Evolutionary conservation across 2,113 vertebrate genomes (phyloP), one percentile per base, ranked within the genome.

Genomic region (Crocuta crocuta): DNA sequence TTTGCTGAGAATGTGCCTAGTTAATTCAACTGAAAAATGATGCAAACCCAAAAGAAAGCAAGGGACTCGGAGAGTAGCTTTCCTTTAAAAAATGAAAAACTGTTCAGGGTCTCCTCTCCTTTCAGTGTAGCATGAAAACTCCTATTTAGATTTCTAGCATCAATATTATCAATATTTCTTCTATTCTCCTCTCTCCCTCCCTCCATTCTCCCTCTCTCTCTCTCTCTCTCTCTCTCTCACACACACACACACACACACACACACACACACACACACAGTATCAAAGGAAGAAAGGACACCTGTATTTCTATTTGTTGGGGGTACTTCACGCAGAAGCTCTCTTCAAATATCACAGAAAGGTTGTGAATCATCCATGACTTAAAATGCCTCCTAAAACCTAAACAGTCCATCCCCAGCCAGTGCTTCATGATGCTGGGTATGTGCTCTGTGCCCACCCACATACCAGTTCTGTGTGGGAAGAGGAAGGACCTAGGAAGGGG

Each of bases 21-120:
- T 50, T 70, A 17, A 86, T 76, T 84, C 35, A 88, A 73, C 31
- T 91, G 73, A 90, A 95, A 71, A 90, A 55, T 26, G 63, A 93
- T 3, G 26, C 76, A 71, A 61, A 43, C 23, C 19, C 76, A 82
- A 89, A 89, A 97, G 45, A 94, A 63, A 95, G 45, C 48, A 85
- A 95, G 91, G 23, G 65, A 61, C 85, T 71, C 13, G 5, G 28
- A 88, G 13, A 66, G 11, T 23, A 85, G 39, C 7, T 19, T 83
- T 76, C n/a, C 39, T 76, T 33, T 43, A 39, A 87, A 74, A 19
- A 87, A 81, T 5, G 26, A 91, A 83, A 55, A 65, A 35, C 16
- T 65, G 33, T 35, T 12, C 19, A 55, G 39, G 24, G 35, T 83
- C 21, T 97, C 87, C 85, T 84, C 63, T 91, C 19, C 17, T 93